Percentiles rank a stretch among this genome's conserved stretches.
phyloP scores from a whole-genome alignment of 2,888 invertebrate species.

The Sphinx pinastri region DNA sequence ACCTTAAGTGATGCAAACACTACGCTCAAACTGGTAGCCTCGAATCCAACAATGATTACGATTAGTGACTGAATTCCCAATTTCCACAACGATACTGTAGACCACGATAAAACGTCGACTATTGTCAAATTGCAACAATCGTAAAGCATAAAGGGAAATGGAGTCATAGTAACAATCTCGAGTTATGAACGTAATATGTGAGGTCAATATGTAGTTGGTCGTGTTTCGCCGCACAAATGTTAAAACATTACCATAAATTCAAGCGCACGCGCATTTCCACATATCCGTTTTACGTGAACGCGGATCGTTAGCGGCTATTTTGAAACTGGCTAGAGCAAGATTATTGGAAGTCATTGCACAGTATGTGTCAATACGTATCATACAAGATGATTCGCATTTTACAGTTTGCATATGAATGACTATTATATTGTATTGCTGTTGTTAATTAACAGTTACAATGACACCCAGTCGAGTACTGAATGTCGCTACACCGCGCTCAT shows the following conservation, averaged over 20 bases:
- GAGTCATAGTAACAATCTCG: not conserved
- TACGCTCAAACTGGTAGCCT: too few species aligned
- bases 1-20: too few species aligned
- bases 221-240: constrained; percentile 21
- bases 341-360: constrained; percentile 21
- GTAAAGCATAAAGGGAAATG: not conserved
- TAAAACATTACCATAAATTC: constrained; percentile 25
- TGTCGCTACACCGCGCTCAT: too few species aligned
- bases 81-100: too few species aligned
- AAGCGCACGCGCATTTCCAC: constrained; percentile 22
- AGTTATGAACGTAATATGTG: not conserved
- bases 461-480: too few species aligned
- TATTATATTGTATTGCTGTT: too few species aligned
- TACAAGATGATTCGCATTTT: constrained; percentile 1
- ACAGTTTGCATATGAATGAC: not conserved
- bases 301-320: constrained; percentile 19
- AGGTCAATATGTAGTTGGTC: constrained; percentile 1
- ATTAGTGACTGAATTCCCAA: too few species aligned
- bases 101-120: too few species aligned
- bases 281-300: constrained; percentile 24
- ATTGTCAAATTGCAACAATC: too few species aligned
- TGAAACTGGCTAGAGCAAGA: constrained; percentile 14
- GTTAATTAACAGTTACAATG: too few species aligned
- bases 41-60: too few species aligned
- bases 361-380: constrained; percentile 12